Base-by-base conservation (phyloP, 2,113 vertebrate species). In the Percopsis transmontana region DNA sequence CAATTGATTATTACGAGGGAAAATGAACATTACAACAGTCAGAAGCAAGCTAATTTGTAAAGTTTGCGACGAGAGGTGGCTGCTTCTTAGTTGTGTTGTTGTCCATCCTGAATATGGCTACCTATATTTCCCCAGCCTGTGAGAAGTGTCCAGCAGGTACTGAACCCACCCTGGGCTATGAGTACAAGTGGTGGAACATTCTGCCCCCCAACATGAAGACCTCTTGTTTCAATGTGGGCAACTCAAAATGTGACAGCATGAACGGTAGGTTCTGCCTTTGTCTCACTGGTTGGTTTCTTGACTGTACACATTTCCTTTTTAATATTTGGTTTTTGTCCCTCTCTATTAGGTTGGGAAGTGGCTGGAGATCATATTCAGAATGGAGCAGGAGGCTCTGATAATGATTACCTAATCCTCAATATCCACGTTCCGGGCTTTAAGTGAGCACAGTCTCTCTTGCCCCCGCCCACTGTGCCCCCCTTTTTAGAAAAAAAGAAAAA, bases 101-200 rank as follows among this genome's bases (percentile, higher is more conserved):
- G 5, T 33, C 27, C 27, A 33, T 33, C 5, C 27, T 33, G 8
- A 6, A 7, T 33, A 33, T 33, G 2, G 5, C n/a, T n/a, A n/a
- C 27, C 27, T 33, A 33, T 0, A 13, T 16, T 62, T 12, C 1
- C 7, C 5, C 73, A 99, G 97, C 92, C 0, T 99, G 97, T 80
- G 84, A 90, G 80, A 73, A 77, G 1, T 99, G 97, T 60, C 96
- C 95, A 19, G 95, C 97, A 21, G 97, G 97, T 55, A 98, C 96
- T 0, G 97, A 99, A 69, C 95, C 97, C 20, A 88, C 83, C 0
- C 86, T 97, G 40, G 97, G 94, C 0, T 96, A 96, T 72, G 95
- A 98, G 72, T 99, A 96, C 76, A 99, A 98, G 83, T 99, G 96
- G 97, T 99, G 97, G 97, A 98, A 99, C 56, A 82, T 95, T 45